Percentiles rank a stretch among this genome's conserved stretches.
phyloP scores from a whole-genome alignment of 2,113 vertebrate genomes.

The Microcebus murinus region DNA sequence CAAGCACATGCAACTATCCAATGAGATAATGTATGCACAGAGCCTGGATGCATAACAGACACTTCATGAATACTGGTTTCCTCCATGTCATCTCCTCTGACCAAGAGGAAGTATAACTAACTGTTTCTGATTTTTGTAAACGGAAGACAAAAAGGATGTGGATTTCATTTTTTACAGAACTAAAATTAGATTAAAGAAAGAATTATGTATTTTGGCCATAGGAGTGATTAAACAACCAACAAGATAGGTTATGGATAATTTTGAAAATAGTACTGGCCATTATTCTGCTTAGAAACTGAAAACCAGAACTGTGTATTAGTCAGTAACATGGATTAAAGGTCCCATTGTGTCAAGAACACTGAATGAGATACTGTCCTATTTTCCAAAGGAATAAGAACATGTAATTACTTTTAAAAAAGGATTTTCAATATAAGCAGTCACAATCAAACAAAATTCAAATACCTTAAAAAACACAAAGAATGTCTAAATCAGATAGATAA shows the following conservation, averaged over 20 bases:
- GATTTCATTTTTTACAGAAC: background rate
- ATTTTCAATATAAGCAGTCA: background rate
- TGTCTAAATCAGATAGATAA: background rate
- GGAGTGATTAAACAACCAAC: background rate
- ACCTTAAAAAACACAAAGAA: background rate
- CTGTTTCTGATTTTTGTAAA: background rate
- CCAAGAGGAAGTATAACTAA: background rate
- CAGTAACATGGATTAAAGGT: background rate
- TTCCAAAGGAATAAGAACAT: background rate
- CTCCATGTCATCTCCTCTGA: background rate
- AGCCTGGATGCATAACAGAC: background rate
- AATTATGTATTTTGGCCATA: background rate
- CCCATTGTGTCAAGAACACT: background rate
- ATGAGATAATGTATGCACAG: background rate
- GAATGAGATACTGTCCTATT: background rate
- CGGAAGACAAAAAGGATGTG: background rate
- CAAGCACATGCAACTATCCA: background rate
- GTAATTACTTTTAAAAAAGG: background rate
- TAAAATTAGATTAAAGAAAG: background rate
- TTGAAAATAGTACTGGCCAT: background rate
- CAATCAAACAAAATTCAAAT: conserved; percentile 11
- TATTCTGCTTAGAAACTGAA: background rate
- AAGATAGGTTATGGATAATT: background rate
- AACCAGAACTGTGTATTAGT: background rate
- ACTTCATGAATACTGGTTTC: background rate